phyloP scores from a whole-genome alignment of 2,113 vertebrate genomes.

The Ahaetulla prasina region DNA sequence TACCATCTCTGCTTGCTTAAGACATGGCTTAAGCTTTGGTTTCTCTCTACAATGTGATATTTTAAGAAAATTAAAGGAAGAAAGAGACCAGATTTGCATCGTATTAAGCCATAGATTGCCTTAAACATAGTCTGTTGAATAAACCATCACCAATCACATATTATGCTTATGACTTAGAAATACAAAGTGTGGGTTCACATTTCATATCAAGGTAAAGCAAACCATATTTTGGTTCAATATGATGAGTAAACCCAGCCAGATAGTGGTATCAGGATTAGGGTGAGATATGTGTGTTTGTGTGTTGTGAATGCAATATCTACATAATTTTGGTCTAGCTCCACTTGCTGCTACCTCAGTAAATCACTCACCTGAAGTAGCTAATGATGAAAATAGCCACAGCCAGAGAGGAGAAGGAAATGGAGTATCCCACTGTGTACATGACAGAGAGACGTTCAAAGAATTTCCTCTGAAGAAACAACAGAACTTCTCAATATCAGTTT shows the following conservation, averaged over 20 bases:
- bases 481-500: not conserved
- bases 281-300: not conserved
- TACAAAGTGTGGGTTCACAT: not conserved
- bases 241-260: not conserved
- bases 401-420: constrained; percentile 82
- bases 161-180: not conserved
- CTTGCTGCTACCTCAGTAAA: not conserved
- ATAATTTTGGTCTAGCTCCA: not conserved
- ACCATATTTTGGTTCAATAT: not conserved
- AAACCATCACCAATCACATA: not conserved
- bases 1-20: not conserved
- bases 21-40: not conserved
- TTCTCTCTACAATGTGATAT: not conserved
- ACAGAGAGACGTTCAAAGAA: constrained; percentile 84
- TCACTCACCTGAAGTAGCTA: constrained; percentile 81
- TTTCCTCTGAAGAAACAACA: constrained; percentile 66
- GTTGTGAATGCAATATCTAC: not conserved
- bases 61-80: not conserved
- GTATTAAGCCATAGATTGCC: not conserved
- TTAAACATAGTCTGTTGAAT: not conserved
- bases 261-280: not conserved
- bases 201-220: not conserved
- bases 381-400: constrained; percentile 83
- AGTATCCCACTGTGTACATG: constrained; percentile 86
- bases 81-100: not conserved